Percentiles rank a stretch among this genome's conserved stretches.
These are phyloP conservation scores for Nesoenas mayeri DNA, from an alignment of 2,113 vertebrate genomes.

Conservation along the genomic window DNA sequence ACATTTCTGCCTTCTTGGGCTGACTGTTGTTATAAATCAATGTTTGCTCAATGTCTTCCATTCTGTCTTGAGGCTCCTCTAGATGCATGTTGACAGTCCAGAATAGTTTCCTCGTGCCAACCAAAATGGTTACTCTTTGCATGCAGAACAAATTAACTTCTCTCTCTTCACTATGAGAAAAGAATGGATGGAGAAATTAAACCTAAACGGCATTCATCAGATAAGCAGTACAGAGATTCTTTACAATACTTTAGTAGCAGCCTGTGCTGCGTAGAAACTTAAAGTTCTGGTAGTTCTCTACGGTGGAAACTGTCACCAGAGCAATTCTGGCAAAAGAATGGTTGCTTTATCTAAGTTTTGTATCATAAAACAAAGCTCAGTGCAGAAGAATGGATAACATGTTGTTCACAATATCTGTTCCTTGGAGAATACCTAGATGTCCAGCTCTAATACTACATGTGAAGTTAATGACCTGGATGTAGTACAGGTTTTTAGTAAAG, in stretches of 20 bases:
- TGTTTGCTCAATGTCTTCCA: conserved; percentile 26
- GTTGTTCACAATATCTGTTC: not conserved
- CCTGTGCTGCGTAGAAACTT: not conserved
- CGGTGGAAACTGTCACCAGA: not conserved
- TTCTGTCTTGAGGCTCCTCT: not conserved
- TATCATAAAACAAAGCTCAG: not conserved
- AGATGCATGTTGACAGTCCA: not conserved
- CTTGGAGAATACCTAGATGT: not conserved
- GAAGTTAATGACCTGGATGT: not conserved
- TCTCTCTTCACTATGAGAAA: not conserved
- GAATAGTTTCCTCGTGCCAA: not conserved
- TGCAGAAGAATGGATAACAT: not conserved
- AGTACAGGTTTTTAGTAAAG: not conserved
- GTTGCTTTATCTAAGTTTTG: not conserved
- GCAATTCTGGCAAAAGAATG: not conserved
- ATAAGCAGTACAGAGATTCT: not conserved
- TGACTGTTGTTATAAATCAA: conserved; percentile 55
- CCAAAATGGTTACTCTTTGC: not conserved
- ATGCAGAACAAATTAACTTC: not conserved
- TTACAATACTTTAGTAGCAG: not conserved
- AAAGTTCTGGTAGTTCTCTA: not conserved
- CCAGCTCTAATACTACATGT: accelerated
- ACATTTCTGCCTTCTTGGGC: conserved; percentile 17
- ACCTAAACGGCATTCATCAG: not conserved
- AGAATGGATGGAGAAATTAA: not conserved